phyloP scores from a whole-genome alignment of 2,113 vertebrate genomes.

The Meriones unguiculatus region DNA sequence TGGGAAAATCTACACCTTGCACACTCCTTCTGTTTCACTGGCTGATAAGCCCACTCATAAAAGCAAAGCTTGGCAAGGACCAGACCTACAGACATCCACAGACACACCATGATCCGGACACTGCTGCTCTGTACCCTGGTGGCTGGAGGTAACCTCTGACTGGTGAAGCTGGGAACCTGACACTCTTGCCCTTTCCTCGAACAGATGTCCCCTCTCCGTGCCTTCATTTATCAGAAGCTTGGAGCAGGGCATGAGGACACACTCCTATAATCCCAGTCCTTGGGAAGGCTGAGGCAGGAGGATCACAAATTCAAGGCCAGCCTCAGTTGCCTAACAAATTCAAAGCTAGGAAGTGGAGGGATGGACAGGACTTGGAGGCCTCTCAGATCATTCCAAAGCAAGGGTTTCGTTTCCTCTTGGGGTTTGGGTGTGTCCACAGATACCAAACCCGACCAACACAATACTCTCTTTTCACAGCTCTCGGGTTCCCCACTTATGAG shows the following conservation, averaged over 20 bases:
- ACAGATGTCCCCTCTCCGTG: background rate
- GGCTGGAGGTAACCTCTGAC: conserved; percentile 73
- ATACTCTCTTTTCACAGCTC: conserved; percentile 62
- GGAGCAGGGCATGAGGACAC: background rate
- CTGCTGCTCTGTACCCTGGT: conserved; percentile 71
- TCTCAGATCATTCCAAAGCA: background rate
- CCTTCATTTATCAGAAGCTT: background rate
- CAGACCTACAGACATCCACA: background rate
- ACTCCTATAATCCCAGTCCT: background rate
- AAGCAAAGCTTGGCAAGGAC: background rate
- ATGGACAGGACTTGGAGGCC: background rate
- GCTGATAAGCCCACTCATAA: conserved; percentile 63
- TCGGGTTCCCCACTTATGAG: conserved; percentile 70
- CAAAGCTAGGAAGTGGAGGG: background rate
- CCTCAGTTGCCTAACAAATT: background rate
- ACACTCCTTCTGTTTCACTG: background rate
- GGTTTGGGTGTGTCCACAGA: background rate
- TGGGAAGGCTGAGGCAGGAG: background rate
- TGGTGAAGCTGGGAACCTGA: no score
- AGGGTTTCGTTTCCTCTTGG: background rate
- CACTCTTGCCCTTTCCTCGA: background rate
- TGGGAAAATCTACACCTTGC: conserved; percentile 64
- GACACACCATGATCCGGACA: conserved; percentile 70
- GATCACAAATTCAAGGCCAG: background rate
- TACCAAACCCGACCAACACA: background rate